phyloP scores from a whole-genome alignment of 2,888 invertebrate genomes.

The Mesorhabditis sp. region DNA sequence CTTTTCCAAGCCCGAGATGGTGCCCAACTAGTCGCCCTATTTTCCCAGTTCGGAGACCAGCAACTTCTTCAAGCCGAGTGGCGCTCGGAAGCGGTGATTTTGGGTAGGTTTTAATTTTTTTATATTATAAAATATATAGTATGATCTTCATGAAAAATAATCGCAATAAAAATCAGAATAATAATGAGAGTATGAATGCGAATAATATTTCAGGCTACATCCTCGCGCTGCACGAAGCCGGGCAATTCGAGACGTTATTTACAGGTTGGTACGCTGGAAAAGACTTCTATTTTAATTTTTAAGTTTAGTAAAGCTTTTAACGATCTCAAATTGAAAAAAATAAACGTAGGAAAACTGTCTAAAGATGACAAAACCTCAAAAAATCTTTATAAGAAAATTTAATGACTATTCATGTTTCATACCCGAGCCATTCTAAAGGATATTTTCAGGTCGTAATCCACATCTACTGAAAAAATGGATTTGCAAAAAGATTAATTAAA shows the following conservation, averaged over 20 bases:
- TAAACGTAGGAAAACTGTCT: not conserved
- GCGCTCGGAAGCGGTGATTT: slow-evolving; percentile 22
- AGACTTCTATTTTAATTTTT: not conserved
- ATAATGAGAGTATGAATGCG: not conserved
- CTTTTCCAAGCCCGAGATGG: slow-evolving; percentile 44
- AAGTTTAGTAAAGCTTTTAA: not conserved
- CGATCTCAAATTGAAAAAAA: not conserved
- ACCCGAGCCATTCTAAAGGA: no score
- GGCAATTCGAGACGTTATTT: slow-evolving; percentile 40
- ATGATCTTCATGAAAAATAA: no score
- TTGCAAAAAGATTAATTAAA: no score
- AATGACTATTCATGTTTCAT: no score
- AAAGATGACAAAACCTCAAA: no score
- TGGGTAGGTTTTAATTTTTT: slow-evolving; percentile 17
- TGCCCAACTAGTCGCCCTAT: slow-evolving; percentile 30
- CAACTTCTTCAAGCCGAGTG: slow-evolving; percentile 13
- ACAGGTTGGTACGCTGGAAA: not conserved
- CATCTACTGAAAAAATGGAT: no score
- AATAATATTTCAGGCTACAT: slow-evolving; percentile 33
- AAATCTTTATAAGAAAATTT: no score
- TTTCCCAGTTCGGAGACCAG: slow-evolving; percentile 20
- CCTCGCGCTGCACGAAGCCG: slow-evolving; percentile 32
- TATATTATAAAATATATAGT: no score
- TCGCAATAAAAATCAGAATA: no score
- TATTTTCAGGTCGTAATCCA: no score